Evolutionary conservation across 2,113 vertebrate species (phyloP), one percentile per base, ranked within the genome.

Genomic region (Cygnus atratus): DNA sequence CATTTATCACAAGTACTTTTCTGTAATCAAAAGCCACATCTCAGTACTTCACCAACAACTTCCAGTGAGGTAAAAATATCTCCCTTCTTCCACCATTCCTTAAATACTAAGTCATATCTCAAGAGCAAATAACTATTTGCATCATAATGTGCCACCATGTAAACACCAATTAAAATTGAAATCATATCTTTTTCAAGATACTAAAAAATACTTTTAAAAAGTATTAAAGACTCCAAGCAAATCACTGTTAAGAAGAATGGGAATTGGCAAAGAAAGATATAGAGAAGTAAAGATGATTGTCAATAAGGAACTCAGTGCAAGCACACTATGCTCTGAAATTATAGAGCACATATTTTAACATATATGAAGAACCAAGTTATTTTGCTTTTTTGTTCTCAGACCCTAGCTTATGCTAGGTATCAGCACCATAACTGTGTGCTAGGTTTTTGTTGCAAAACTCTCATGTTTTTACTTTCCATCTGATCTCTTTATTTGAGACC

Each of bases 1-100:
- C 95, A 75, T 98, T 98, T 62, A 99, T 94, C 41, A 98, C 20
- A 5, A 99, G 94, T 6, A 93, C 70, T 97, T 92, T 98, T 86
- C 99, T 99, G 83, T 55, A 93, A 96, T 93, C 63, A 73, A 90
- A 97, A 87, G 3, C 0, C 8, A 28, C 37, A 87, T 10, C 18
- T 41, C 4, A 81, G 33, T 92, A 88, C 70, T 86, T 72, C 76
- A 72, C 9, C 52, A 81, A 57, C 52, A 81, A 57, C 33, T 88
- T 43, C 62, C 19, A 84, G 20, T 13, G 28, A 35, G 12, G 70
- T n/a, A 79, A 94, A 68, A 74, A 81, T 11, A 5, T 57, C 3
- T 75, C 63, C 48, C 48, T 52, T 59, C 28, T 77, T 90, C 52
- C n/a, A 50, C 76, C 4, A 14, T 72, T 91, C 21, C 83, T 72